Evolutionary conservation across 2,797 vertebrate genomes (phyloP), one percentile per base, ranked within the genome.

Genomic region (Harpagifer antarcticus): DNA sequence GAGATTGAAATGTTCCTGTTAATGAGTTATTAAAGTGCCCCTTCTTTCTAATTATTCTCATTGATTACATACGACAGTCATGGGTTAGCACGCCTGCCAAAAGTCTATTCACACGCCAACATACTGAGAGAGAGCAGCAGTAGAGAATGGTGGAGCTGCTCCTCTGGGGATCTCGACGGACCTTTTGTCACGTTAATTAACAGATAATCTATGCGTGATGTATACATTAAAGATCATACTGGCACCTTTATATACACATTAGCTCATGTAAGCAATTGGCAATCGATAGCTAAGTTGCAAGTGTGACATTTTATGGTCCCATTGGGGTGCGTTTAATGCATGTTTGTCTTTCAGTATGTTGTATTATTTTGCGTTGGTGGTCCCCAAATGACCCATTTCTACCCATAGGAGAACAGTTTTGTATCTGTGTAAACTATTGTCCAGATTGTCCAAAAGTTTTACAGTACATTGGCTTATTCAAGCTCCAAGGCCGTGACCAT

Each of bases 191-290:
- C 23, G 65, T 74, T 91, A 89, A 91, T 91, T 84, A 93, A 90
- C 85, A 89, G 79, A 83, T 91, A 90, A 90, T 92, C 82, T 86
- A 89, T 90, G 69, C 81, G 81, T 85, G 84, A 89, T 88, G 81
- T 86, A 85, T 86, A 78, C 82, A 84, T 85, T 88, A 76, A 90
- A 84, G 72, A 87, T 86, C 72, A 65, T 23, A 57, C 68, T 68
- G 47, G 68, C 78, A 88, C 69, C 58, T 83, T 80, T 64, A 82
- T 52, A 83, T 81, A 69, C 66, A 82, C 85, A 86, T 87, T 81
- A 4, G 65, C 79, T 82, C 72, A 67, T 63, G 14, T 55, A 67
- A 84, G 49, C 82, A 79, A 89, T 82, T 58, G 47, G 19, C 44
- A 76, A 84, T 89, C 79, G 1, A 89, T 91, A 73, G 16, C 20